Conservation (phyloP, 2,797 vertebrate species). For the Acrocephalus scirpaceus region DNA sequence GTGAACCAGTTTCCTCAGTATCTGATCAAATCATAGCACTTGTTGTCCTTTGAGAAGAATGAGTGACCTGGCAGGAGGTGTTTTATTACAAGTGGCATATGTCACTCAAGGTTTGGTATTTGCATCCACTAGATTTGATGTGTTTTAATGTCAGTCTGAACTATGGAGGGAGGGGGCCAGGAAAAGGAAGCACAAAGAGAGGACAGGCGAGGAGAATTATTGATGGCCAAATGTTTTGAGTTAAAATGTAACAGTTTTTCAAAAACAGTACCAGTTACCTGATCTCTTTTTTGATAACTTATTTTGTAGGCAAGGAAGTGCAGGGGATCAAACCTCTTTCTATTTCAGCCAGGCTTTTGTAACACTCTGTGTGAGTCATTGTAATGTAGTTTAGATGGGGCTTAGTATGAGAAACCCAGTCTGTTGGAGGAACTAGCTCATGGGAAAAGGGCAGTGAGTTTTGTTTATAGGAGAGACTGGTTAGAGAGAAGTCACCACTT, state of each 20-base stretch:
- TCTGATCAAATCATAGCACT: neutral
- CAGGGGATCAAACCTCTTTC: neutral
- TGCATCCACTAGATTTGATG: neutral
- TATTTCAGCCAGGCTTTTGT: neutral
- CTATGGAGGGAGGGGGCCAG: fast-evolving
- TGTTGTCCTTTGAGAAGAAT: neutral
- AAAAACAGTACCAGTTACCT: neutral
- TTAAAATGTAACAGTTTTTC: neutral
- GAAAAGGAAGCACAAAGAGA: neutral
- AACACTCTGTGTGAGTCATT: neutral
- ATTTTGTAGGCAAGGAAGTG: neutral
- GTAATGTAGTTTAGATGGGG: neutral
- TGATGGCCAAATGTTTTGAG: neutral
- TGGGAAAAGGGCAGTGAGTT: neutral
- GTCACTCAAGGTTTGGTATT: neutral
- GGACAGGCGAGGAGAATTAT: neutral
- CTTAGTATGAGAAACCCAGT: neutral
- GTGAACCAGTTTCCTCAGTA: neutral
- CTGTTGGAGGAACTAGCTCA: neutral
- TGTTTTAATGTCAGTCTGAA: neutral
- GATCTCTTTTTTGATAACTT: neutral
- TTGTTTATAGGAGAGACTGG: neutral
- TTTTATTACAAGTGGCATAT: neutral
- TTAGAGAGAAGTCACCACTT: neutral
- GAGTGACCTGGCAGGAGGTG: neutral